Evolutionary conservation across 2,888 invertebrate species (phyloP), one percentile per base, ranked within the genome.

Genomic region (Neoitamus cyanurus): DNA sequence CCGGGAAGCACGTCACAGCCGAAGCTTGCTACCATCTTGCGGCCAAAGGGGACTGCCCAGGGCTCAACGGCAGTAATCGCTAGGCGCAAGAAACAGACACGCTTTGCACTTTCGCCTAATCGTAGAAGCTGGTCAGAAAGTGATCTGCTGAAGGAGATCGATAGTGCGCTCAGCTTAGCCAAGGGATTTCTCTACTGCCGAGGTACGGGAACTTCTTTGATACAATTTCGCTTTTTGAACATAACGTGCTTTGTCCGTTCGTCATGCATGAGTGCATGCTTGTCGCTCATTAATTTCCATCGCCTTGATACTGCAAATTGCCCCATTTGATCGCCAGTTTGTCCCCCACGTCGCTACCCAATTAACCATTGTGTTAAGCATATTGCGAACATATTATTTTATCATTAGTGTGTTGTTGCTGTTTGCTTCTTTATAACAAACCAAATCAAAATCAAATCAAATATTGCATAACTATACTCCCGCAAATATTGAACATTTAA

Each of bases 71-170:
- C 86, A 86, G 48, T 80, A 84, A 83, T 78, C 82, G 73, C 83
- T 72, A 87, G 86, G 70, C 86, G 85, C 31, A 87, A 87, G 86
- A 90, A 90, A 85, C 90, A 90, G 87, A 90, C 90, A 84, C 90
- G 90, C 85, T 90, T 90, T 87, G 87, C 89, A 86, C 88, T 90
- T 80, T 88, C 88, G 86, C 89, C 87, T 88, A 89, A 90, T 86
- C 90, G 91, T 37, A 90, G 90, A 87, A 91, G 91, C 87, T 91
- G 91, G 90, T 91, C 91, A 28, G 91, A 91, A 87, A 91, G 90
- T 87, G 91, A 91, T 90, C 92, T 94, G 87, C 92, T 94, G 90
- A 93, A 93, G 90, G 94, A 94, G 92, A 94, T 94, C 90, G 94
- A 94, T 91, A 92, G 92, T 87, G 92, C 93, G 86, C 88, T 90